phyloP scores from a whole-genome alignment of 2,888 invertebrate genomes.

The Drosophila prolongata region DNA sequence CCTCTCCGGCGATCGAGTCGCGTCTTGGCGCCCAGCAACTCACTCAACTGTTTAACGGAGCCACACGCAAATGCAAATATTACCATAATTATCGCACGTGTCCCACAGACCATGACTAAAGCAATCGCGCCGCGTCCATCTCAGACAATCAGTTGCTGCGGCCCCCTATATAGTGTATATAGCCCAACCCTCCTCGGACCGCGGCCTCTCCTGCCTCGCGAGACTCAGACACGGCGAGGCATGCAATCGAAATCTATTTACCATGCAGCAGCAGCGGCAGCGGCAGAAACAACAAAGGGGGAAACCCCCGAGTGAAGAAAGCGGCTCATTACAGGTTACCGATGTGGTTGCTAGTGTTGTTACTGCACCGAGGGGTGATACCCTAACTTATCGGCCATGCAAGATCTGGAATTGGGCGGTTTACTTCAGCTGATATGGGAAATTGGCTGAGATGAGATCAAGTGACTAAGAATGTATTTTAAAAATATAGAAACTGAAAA shows the following conservation, averaged over 20 bases:
- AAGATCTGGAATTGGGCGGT: background rate
- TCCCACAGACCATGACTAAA: constrained; percentile 76
- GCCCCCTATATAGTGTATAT: constrained; percentile 15
- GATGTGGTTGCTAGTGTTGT: constrained; percentile 43
- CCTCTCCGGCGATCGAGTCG: constrained; percentile 18
- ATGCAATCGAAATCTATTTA: constrained; percentile 77
- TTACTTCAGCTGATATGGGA: background rate
- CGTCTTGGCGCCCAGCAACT: constrained; percentile 70
- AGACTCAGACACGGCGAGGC: constrained; percentile 56
- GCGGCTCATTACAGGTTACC: constrained; percentile 75
- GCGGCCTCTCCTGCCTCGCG: constrained; percentile 1
- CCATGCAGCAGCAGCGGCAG: constrained; percentile 58
- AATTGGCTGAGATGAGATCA: too few relatives aligned
- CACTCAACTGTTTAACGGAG: constrained; percentile 79
- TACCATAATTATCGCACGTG: constrained; percentile 79
- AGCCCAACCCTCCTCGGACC: constrained; percentile 1
- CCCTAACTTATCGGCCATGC: constrained; percentile 2
- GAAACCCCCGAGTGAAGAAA: constrained; percentile 61
- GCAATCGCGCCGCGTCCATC: constrained; percentile 73
- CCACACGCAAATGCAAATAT: constrained; percentile 80
- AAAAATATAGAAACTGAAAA: too few relatives aligned
- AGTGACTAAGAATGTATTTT: too few relatives aligned
- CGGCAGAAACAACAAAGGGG: constrained; percentile 9
- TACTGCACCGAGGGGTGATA: constrained; percentile 12
- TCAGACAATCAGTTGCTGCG: constrained; percentile 33